Conservation (phyloP, 2,888 invertebrate species). For the Tipula lateralis region DNA sequence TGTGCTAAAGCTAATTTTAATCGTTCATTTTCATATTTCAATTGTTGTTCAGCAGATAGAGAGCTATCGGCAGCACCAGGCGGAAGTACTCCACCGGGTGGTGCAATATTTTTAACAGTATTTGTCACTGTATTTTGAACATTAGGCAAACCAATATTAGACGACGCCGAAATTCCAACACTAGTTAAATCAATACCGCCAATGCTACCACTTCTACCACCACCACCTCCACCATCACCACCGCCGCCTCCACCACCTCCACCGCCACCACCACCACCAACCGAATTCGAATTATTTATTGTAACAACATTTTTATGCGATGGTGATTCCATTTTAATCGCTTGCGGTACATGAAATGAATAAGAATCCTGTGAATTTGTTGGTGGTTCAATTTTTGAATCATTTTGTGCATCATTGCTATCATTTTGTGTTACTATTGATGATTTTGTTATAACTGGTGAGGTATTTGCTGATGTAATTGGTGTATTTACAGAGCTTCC, state of each 20-base stretch:
- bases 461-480: constrained; percentile 82
- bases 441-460: constrained; percentile 70
- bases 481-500: constrained; percentile 71
- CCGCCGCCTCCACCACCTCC: constrained; percentile 34
- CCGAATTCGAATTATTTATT: constrained; percentile 27
- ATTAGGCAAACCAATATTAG: background rate
- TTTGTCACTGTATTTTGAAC: constrained; percentile 14
- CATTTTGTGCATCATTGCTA: constrained; percentile 42
- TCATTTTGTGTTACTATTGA: constrained; percentile 51
- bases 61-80: constrained; percentile 39
- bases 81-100: constrained; percentile 36
- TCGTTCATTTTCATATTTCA: constrained; percentile 95
- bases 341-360: constrained; percentile 41
- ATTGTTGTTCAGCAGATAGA: constrained; percentile 67
- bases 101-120: constrained; percentile 12
- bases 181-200: constrained; percentile 36
- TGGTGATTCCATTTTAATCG: constrained; percentile 52
- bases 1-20: constrained; percentile 92
- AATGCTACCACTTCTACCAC: constrained; percentile 35
- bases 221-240: constrained; percentile 35
- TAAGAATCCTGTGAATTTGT: constrained; percentile 54
- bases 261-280: constrained; percentile 33
- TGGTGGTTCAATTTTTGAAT: constrained; percentile 53
- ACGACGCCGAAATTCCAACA: constrained; percentile 29
- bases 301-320: constrained; percentile 42